Evolutionary conservation across 35 echinoderm and acorn worm genomes (phyloP), one percentile per base, ranked within the genome.

Genomic region (Eucidaris tribuloides): DNA sequence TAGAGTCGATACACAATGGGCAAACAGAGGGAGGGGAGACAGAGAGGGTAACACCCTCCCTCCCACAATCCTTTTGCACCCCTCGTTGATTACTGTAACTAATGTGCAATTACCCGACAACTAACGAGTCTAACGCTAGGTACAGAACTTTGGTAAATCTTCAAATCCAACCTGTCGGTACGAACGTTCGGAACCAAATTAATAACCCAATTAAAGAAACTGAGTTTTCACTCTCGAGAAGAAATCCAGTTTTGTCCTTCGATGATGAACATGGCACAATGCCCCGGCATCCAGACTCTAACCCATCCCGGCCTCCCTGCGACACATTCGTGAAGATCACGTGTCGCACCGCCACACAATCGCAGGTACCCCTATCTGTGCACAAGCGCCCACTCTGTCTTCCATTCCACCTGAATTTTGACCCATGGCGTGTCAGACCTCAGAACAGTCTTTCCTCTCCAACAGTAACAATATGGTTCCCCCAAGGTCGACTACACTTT

Each of bases 1-100:
- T 74, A 74, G 40, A 41, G 23, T 74, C 68, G 25, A 24, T 74
- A 42, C 68, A 74, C 41, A 44, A 36, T 74, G 35, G 68, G 28
- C 44, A 74, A 33, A 74, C 68, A 13, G 44, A 64, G 30, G 14
- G 24, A 74, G 44, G 44, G 19, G 0, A 17, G 36, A 40, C 15
- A 43, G 20, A 13, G 68, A n/a, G n/a, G 48, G 68, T 0, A 3
- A 41, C 18, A 1, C 17, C 2, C 5, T n/a, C 61, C 5, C 29
- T 64, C 61, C 61, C 27, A n/a, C n/a, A n/a, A n/a, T n/a, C n/a
- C n/a, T n/a, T n/a, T n/a, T n/a, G n/a, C n/a, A n/a, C n/a, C n/a
- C n/a, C n/a, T n/a, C n/a, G n/a, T n/a, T n/a, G n/a, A n/a, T n/a
- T n/a, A n/a, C n/a, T 31, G 25, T 32, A 25, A 0, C 4, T 64